Evolutionary conservation across 2,797 vertebrate genomes (phyloP).

Genomic region (Pangasius sanitwongsei): DNA sequence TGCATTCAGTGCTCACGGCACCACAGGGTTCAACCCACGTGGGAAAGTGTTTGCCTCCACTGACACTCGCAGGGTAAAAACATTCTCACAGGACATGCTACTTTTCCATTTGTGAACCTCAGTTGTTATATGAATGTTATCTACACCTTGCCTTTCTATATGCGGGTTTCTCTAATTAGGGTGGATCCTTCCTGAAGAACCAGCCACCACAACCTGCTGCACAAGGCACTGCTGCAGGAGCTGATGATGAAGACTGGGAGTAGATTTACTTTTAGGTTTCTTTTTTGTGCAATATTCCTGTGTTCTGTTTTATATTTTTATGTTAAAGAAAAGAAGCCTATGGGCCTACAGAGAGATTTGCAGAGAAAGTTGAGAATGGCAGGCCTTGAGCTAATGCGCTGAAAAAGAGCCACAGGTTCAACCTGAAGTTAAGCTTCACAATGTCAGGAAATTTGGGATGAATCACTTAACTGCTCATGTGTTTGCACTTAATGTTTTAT

Average conservation of each 20-base stretch:
- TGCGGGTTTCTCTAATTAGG: conserved; percentile 22
- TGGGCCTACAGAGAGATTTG: neutral
- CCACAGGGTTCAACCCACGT: conserved; percentile 59
- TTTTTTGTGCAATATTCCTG: neutral
- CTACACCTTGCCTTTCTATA: neutral
- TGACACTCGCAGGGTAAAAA: conserved; percentile 79
- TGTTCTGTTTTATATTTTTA: conserved; percentile 16
- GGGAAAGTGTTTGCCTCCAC: conserved; percentile 70
- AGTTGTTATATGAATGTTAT: neutral
- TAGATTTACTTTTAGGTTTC: conserved; percentile 23
- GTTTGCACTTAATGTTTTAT: conserved; percentile 16
- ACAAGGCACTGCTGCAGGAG: conserved; percentile 20
- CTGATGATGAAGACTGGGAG: conserved; percentile 62
- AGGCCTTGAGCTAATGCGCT: neutral
- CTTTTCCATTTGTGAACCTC: neutral
- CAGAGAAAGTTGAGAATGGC: neutral
- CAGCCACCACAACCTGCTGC: neutral
- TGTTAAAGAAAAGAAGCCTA: conserved; percentile 17
- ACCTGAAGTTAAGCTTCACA: conserved; percentile 15
- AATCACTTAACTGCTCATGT: neutral
- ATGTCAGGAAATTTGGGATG: neutral
- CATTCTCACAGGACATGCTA: neutral
- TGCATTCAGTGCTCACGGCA: conserved; percentile 70
- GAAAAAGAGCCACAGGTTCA: neutral
- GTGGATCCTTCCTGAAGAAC: conserved; percentile 43